Evolutionary conservation across 2,888 invertebrate species (phyloP), one percentile per base, ranked within the genome.

Genomic region (Eulithis testata): DNA sequence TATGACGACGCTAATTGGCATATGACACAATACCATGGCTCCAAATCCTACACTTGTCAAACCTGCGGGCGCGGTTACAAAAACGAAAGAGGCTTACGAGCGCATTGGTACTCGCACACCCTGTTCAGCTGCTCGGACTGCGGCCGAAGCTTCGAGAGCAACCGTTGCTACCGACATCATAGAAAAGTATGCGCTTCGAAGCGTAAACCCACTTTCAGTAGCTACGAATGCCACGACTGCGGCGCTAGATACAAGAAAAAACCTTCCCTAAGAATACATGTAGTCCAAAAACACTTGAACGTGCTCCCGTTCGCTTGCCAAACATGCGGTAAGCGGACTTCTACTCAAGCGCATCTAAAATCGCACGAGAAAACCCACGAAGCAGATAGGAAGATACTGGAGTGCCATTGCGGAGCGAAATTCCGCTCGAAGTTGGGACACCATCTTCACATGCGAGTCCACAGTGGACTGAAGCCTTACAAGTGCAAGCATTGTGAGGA

Each of bases 261-360:
- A 56, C 88, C 89, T 0, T 91, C 91, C 0, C 65, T 92, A 0
- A 81, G 83, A 3, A 83, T 85, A 2, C 91, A 92, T 61, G 89
- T 91, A 8, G 73, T 87, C 0, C 90, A 91, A 49, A 92, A 92
- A 68, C 91, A 92, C 69, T 63, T 91, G 0, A 81, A 87, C 47
- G 82, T 91, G 0, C 65, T 89, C 0, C 90, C 91, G 0, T 87
- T 80, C 50, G 79, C 83, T 0, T 92, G 91, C 45, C 78, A 82
- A 9, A 76, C 75, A 0, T 92, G 91, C 50, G 91, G 91, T 0
- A 91, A 91, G 56, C 78, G 90, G 0, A 83, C 89, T 0, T 89
- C 91, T 0, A 91, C 88, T 0, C 64, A 83, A 2, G 81, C 79
- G 0, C 91, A 92, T 66, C 77, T 89, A 12, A 77, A 71, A 3